A percentile compares a stretch with the other conserved stretches of the same genome.
Conservation (phyloP, 2,797 vertebrate genomes). For the Ambastaia sidthimunki region DNA sequence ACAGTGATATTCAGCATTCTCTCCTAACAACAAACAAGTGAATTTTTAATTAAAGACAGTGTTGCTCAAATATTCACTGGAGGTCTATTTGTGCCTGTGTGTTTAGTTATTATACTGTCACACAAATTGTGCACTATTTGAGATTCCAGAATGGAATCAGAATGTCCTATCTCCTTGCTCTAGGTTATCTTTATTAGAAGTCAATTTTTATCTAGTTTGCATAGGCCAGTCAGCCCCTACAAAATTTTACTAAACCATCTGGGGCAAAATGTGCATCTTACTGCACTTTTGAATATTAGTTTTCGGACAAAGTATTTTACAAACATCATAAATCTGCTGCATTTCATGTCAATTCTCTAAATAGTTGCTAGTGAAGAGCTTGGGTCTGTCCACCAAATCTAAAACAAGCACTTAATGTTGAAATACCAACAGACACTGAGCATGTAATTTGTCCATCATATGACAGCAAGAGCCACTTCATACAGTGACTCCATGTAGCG, state of each 20-base stretch:
- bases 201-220: neutral
- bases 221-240: neutral
- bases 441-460: conserved; percentile 22
- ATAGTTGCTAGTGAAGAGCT: neutral
- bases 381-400: neutral
- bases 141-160: conserved; percentile 20
- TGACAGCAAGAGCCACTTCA: conserved; percentile 28
- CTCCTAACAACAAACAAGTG: conserved; percentile 20
- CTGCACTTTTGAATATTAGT: too few relatives aligned
- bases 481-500: conserved; percentile 7
- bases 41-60: neutral
- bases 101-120: neutral
- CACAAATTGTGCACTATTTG: neutral
- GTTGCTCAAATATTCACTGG: neutral
- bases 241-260: neutral
- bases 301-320: too few relatives aligned
- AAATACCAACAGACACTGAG: neutral
- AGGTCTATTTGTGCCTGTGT: neutral
- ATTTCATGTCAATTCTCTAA: neutral
- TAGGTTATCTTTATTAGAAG: neutral
- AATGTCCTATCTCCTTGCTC: neutral
- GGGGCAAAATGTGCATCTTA: too few relatives aligned
- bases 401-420: neutral
- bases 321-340: neutral
- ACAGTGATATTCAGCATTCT: neutral